Percentiles rank a stretch among this genome's conserved stretches.
phyloP scores from a whole-genome alignment of 2,797 vertebrate genomes.

The Sorex maritimensis region DNA sequence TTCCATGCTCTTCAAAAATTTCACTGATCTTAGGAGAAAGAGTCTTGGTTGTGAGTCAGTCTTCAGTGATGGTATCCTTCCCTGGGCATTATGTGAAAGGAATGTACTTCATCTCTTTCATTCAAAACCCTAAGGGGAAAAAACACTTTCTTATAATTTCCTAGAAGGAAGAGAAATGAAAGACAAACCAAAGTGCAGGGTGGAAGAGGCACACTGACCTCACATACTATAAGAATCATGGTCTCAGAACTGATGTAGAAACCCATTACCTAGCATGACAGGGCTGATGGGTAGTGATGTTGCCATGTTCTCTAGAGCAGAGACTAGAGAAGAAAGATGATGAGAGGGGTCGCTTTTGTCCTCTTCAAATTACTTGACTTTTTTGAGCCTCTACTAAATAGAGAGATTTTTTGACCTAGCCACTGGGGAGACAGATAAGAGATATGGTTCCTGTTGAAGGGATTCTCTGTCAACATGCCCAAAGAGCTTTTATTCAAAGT shows the following conservation, averaged over 20 bases:
- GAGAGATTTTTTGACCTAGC: not conserved
- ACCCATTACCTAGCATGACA: not conserved
- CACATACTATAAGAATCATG: not conserved
- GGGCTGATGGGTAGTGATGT: not conserved
- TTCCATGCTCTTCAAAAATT: conserved; percentile 47
- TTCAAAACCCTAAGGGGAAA: not conserved
- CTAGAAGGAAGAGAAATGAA: conserved; percentile 11
- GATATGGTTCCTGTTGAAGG: not conserved
- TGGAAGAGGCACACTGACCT: not conserved
- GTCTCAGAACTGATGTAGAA: not conserved
- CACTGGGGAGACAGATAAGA: not conserved
- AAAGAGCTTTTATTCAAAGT: not conserved
- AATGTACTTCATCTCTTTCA: not conserved
- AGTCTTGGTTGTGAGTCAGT: conserved; percentile 15
- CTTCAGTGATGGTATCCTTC: not conserved
- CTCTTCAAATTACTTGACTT: conserved; percentile 41
- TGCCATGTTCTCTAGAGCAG: not conserved
- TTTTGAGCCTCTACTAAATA: conserved; percentile 11
- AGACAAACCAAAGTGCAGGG: not conserved
- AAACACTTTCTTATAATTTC: not conserved
- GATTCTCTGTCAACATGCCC: not conserved
- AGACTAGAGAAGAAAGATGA: not conserved
- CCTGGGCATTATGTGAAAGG: not conserved
- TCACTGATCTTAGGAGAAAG: conserved; percentile 30
- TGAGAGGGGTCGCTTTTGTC: conserved; percentile 11